Evolutionary conservation across 2,797 vertebrate genomes (phyloP), one percentile per base, ranked within the genome.

Genomic region (Cyprinella venusta): DNA sequence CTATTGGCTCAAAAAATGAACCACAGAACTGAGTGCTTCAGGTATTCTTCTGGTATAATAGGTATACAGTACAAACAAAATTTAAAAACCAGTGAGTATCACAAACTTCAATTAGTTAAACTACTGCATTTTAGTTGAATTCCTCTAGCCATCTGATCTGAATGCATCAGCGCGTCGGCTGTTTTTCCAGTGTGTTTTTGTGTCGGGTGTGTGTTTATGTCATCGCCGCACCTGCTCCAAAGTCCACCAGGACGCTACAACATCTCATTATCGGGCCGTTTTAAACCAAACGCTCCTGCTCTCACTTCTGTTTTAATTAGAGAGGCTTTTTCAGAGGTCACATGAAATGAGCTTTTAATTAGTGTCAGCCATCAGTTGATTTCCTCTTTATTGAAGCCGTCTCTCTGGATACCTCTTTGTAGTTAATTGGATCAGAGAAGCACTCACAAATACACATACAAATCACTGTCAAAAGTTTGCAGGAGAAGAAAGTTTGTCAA

Each of bases 261-360:
- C 88, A 86, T 88, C 90, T 92, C 90, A 93, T 94, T 91, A 94
- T 91, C 88, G 88, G 83, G 89, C 89, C 86, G 89, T 90, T 89
- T 90, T 86, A 92, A 93, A 90, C 82, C 64, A 87, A 88, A 86
- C 90, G 89, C 88, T 92, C 87, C 86, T 86, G 83, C 87, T 88
- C 85, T 83, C 70, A 87, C 82, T 67, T 81, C 86, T 84, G 88
- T 92, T 92, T 93, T 92, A 94, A 93, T 93, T 91, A 92, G 88
- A 68, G 76, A 81, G 79, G 87, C 88, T 89, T 91, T 89, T 92
- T 89, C 85, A 89, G 90, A 90, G 91, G 92, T 93, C 91, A 90
- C 84, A 87, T 71, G 40, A 89, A 92, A 93, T 87, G 89, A 92
- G 89, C 86, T 90, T 93, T 93, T 91, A 92, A 94, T 91, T 92